Percentiles rank a stretch among this genome's conserved stretches.
phyloP scores from a whole-genome alignment of 2,888 invertebrate species.

The Oligia strigilis region DNA sequence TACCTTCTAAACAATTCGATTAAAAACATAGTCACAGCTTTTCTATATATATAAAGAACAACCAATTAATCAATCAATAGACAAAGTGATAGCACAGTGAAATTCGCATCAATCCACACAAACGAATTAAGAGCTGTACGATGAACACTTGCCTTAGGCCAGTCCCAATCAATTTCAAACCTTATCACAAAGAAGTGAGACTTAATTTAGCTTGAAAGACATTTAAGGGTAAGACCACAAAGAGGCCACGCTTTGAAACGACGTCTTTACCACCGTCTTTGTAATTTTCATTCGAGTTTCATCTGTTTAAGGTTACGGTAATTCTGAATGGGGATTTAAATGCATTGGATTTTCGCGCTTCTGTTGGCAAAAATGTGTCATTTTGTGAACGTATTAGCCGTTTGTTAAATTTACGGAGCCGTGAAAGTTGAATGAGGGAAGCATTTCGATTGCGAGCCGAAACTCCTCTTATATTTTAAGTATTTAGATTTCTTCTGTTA shows the following conservation, averaged over 20 bases:
- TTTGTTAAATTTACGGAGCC: constrained; percentile 21
- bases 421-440: neutral
- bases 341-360: constrained; percentile 14
- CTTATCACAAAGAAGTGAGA: neutral
- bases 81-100: constrained; percentile 40
- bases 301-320: constrained; percentile 54
- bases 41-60: constrained; percentile 10
- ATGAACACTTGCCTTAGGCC: constrained; percentile 41
- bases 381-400: constrained; percentile 22
- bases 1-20: neutral
- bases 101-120: constrained; percentile 52
- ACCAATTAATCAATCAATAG: constrained; percentile 55
- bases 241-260: constrained; percentile 54
- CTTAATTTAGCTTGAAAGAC: constrained; percentile 2
- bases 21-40: neutral
- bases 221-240: constrained; percentile 32
- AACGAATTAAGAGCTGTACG: constrained; percentile 47
- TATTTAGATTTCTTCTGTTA: neutral
- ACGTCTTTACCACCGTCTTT: constrained; percentile 49
- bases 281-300: constrained; percentile 64
- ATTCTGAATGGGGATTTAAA: constrained; percentile 40
- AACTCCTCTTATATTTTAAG: neutral
- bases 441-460: neutral
- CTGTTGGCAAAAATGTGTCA: constrained; percentile 24
- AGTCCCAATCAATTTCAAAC: constrained; percentile 15